These are phyloP conservation scores for Thereva nobilitata DNA, from an alignment of 2,888 invertebrate species.

Conservation along the genomic window DNA sequence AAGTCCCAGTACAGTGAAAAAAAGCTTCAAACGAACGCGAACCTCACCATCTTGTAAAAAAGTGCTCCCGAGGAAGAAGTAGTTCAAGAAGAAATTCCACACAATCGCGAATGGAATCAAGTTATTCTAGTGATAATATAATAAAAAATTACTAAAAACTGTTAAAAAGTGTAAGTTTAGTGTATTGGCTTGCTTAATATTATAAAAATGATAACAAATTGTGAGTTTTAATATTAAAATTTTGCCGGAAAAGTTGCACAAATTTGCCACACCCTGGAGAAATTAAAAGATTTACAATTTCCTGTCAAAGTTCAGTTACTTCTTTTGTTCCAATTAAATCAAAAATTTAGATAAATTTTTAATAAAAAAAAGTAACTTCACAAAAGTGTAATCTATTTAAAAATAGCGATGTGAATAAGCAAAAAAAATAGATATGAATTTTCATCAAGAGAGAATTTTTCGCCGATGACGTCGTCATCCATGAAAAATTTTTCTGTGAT, in stretches of 20 bases:
- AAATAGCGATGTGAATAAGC: conserved; percentile 5
- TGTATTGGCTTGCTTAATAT: not conserved
- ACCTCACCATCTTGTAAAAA: too few relatives aligned
- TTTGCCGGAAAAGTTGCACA: conserved; percentile 10
- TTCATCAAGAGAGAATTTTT: conserved; percentile 3
- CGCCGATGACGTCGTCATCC: conserved; percentile 27
- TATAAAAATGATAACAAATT: not conserved
- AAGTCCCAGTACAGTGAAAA: too few relatives aligned
- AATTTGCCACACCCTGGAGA: conserved; percentile 22
- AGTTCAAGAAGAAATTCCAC: too few relatives aligned
- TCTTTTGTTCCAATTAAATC: not conserved
- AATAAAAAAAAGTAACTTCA: not conserved
- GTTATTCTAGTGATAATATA: not conserved
- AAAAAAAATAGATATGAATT: not conserved
- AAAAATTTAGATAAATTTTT: not conserved
- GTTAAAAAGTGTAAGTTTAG: conserved; percentile 21
- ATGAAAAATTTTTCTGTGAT: conserved; percentile 33
- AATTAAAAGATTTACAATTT: conserved; percentile 15
- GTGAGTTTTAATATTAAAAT: not conserved
- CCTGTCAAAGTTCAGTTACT: conserved; percentile 16
- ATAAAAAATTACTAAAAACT: conserved; percentile 5
- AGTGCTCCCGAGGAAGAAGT: too few relatives aligned
- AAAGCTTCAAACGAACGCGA: too few relatives aligned
- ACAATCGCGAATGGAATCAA: too few relatives aligned
- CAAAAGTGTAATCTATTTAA: conserved; percentile 14